phyloP scores from a whole-genome alignment of 2,113 vertebrate species.

The Oreochromis niloticus region DNA sequence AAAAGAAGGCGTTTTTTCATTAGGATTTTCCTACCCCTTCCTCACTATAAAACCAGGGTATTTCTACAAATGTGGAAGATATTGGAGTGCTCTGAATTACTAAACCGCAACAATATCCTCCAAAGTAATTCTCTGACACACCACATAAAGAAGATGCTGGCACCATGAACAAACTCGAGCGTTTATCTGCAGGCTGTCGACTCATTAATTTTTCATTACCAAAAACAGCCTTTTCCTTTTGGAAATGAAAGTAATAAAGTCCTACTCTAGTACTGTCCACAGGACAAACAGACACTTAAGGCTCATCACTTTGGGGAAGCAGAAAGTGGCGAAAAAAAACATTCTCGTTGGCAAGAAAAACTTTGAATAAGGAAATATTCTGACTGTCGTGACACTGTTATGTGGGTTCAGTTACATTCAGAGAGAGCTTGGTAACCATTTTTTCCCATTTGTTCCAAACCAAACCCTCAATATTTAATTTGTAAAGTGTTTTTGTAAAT shows the following conservation, averaged over 20 bases:
- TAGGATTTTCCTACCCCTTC: background rate
- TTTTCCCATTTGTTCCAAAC: background rate
- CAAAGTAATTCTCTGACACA: background rate
- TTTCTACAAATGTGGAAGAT: background rate
- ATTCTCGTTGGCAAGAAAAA: background rate
- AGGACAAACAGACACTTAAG: background rate
- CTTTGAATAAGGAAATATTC: background rate
- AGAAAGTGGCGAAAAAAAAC: background rate
- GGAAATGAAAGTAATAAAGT: slow-evolving; percentile 16
- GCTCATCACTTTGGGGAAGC: background rate
- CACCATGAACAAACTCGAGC: background rate
- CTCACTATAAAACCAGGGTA: background rate
- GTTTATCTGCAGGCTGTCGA: background rate
- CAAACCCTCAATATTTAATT: background rate
- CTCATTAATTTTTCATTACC: slow-evolving; percentile 25
- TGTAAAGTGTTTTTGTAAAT: background rate
- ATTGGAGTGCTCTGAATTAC: background rate
- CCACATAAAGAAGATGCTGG: background rate
- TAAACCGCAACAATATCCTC: background rate
- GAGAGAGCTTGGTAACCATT: background rate
- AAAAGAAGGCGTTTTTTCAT: background rate
- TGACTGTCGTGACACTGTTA: background rate
- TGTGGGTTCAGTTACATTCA: background rate
- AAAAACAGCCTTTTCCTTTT: background rate
- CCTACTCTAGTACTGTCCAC: background rate